Evolutionary conservation across 2,113 vertebrate genomes (phyloP), one percentile per base, ranked within the genome.

Genomic region (Tursiops truncatus): DNA sequence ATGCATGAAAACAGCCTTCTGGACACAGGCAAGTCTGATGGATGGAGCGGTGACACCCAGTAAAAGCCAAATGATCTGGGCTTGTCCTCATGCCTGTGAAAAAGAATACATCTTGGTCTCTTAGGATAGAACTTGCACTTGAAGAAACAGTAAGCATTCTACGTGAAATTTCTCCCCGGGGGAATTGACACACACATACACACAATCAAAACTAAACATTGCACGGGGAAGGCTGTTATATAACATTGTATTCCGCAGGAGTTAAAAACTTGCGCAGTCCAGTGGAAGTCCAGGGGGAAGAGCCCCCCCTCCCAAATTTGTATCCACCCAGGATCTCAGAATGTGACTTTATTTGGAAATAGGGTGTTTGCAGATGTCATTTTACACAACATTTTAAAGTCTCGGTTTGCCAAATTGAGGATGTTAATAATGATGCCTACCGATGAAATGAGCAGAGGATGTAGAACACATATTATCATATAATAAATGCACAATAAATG

Each of bases 1-100:
- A 92, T 91, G 70, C 95, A 97, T 41, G 81, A 38, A 89, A 97
- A 96, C 94, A 84, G 97, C 96, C 58, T 92, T 76, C 94, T 70
- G 77, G 84, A 90, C n/a, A 9, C 71, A 50, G 63, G 88, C 92
- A 65, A 23, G 38, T 63, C 97, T 98, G 95, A 95, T 58, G 47
- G 71, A 96, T 95, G 92, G 65, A 63, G 20, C 93, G 4, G 71
- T 28, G 90, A 94, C 90, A 94, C 77, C 80, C 62, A 38, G 79
- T 67, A 92, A 89, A 95, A 96, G 84, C 58, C 76, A 84, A 28
- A 60, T n/a, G 70, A 87, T 71, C 71, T 36, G 41, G 77, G 71
- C 79, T 79, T 88, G 79, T 88, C 92, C 79, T 84, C 58, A 21
- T 18, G 83, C 38, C 85, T 77, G 88, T 84, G 62, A 62, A 68